Conservation (phyloP, 2,797 vertebrate species). For the Pipistrellus nathusii region DNA sequence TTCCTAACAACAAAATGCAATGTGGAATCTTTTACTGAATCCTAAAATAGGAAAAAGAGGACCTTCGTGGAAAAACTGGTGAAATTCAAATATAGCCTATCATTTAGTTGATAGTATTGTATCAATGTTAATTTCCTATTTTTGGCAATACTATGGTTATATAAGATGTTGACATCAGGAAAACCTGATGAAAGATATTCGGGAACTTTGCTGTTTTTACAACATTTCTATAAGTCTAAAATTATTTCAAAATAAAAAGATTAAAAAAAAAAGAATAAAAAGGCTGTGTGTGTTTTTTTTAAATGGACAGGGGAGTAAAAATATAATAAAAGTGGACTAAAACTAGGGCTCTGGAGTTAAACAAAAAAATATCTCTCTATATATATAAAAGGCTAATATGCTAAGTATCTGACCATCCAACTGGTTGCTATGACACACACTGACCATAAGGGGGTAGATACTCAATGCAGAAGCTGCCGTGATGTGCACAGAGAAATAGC, state of each 20-base stretch:
- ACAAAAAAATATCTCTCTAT: not conserved
- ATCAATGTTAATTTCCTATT: not conserved
- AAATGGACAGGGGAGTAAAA: not conserved
- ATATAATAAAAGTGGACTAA: not conserved
- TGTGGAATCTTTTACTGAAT: not conserved
- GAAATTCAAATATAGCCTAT: not conserved
- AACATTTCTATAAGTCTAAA: not conserved
- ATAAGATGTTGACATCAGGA: not conserved
- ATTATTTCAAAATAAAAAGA: not conserved
- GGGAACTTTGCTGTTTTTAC: not conserved
- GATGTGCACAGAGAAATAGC: too few species aligned
- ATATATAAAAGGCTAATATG: too few species aligned
- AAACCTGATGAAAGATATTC: not conserved
- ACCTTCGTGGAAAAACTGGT: not conserved
- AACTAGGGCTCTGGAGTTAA: not conserved
- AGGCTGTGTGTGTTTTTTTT: not conserved
- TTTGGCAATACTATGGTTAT: not conserved
- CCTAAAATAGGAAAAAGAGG: not conserved
- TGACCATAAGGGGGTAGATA: too few species aligned
- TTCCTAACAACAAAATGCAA: not conserved
- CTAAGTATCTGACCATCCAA: too few species aligned
- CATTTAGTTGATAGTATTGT: not conserved
- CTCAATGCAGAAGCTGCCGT: too few species aligned
- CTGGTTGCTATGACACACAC: too few species aligned
- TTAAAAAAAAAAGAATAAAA: not conserved